These are phyloP conservation scores for Drosophila cognata DNA, from an alignment of 2,888 invertebrate species.

Conservation along the genomic window DNA sequence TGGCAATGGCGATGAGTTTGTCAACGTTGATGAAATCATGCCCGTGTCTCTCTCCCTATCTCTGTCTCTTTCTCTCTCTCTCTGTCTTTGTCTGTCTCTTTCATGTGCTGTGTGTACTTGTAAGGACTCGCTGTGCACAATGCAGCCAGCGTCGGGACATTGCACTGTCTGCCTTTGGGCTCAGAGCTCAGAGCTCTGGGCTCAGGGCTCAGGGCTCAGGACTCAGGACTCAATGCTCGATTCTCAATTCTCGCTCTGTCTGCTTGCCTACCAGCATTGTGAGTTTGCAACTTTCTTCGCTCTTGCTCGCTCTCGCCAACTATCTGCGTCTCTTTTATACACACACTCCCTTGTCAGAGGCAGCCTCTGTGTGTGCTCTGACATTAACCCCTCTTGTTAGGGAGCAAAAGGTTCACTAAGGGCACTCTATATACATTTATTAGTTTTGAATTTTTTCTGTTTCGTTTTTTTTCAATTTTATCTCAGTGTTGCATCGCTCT, in stretches of 20 bases:
- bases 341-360: constrained; percentile 7
- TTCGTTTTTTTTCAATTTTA: constrained; percentile 48
- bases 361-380: constrained; percentile 17
- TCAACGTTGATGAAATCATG: constrained; percentile 79
- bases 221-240: not conserved
- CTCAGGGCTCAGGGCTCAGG: not conserved
- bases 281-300: constrained; percentile 49
- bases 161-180: constrained; percentile 65
- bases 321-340: constrained; percentile 10
- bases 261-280: constrained; percentile 48
- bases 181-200: constrained; percentile 20
- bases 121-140: constrained; percentile 68
- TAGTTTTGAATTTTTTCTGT: constrained; percentile 58
- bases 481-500: constrained; percentile 56
- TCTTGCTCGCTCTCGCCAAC: constrained; percentile 20
- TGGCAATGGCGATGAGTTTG: constrained; percentile 66
- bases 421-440: constrained; percentile 50
- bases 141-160: constrained; percentile 72
- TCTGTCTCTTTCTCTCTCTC: constrained; percentile 18
- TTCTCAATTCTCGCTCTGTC: constrained; percentile 24
- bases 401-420: constrained; percentile 37
- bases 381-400: constrained; percentile 45
- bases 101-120: constrained; percentile 61
- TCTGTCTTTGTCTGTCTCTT: constrained; percentile 7
- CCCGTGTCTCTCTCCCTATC: constrained; percentile 17